These are phyloP conservation scores for Gadopsis marmoratus DNA, from an alignment of 2,797 vertebrate species.

Conservation along the genomic window DNA sequence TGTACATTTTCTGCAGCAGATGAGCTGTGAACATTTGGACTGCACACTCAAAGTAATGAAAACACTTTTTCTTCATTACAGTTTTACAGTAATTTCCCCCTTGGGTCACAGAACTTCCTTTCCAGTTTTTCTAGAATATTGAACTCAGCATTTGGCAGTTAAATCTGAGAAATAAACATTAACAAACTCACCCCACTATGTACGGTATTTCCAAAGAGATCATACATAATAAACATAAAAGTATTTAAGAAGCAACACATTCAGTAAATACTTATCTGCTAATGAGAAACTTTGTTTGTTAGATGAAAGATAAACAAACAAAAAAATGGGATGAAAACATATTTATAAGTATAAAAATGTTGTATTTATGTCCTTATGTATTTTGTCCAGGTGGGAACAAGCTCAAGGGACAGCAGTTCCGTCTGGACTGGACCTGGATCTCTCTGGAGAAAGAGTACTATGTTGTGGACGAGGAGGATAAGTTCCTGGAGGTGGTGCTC, in stretches of 20 bases:
- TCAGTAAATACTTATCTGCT: not conserved
- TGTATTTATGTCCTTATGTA: slow-evolving; percentile 9
- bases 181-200: not conserved
- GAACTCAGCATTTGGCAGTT: slow-evolving; percentile 17
- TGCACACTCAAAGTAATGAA: slow-evolving; percentile 47
- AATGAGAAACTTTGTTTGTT: not conserved
- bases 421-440: slow-evolving; percentile 94
- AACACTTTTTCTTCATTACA: slow-evolving; percentile 53
- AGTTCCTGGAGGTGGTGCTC: slow-evolving; percentile 90
- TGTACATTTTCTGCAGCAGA: slow-evolving; percentile 27
- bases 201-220: not conserved
- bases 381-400: slow-evolving; percentile 90
- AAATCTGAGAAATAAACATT: slow-evolving; percentile 40
- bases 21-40: slow-evolving; percentile 26
- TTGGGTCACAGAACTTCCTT: slow-evolving; percentile 22
- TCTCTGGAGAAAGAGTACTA: slow-evolving; percentile 93
- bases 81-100: slow-evolving; percentile 41
- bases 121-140: slow-evolving; percentile 39
- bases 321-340: not conserved
- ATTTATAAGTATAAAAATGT: not conserved
- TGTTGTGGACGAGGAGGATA: slow-evolving; percentile 91
- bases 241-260: not conserved
- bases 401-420: slow-evolving; percentile 91
- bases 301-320: not conserved
- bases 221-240: slow-evolving; percentile 2